Base-by-base conservation (phyloP, 1,140 invertebrate species). In the Drosophila truncata region DNA sequence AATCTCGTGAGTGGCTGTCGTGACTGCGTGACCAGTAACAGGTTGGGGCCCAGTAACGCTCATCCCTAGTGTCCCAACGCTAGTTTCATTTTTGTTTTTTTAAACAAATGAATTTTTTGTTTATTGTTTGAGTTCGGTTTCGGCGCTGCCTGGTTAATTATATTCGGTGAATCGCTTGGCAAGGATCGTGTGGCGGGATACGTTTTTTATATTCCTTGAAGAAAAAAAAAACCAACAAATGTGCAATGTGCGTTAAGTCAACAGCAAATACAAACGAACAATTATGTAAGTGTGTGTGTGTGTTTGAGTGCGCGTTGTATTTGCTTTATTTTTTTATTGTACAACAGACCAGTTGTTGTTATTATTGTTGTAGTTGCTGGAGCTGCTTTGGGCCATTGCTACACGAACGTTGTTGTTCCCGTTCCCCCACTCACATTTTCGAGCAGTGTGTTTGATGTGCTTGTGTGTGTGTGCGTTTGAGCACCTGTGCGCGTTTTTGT, bases 21-120 rank as follows among this genome's bases (percentile, higher is more conserved):
- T 44, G 20, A 23, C 42, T 44, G 42, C 42, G 20, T 23, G 11
- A 44, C 20, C 42, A 44, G 42, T 44, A 44, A 44, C 42, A 44
- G 42, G 42, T 44, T 44, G 42, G 42, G 42, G 42, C 18, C 18
- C 42, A 44, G 42, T 44, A 44, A 44, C 42, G 42, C 20, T 20
- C 42, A 46, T 46, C 46, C 14, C 46, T 47, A 47, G 46, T 47
- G 47, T 4, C 47, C 47, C 25, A 50, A 29, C 25, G 46, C 78
- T 79, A 71, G 78, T 86, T 74, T 83, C 76, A 80, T 87, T 86
- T 79, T 88, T 83, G 76, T 75, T 88, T 87, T 83, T 83, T 72
- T 73, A 75, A 79, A 79, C 81, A 83, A 76, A 83, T 79, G 83
- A 71, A 77, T 86, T 86, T 85, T 73, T 85, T 87, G 87, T 83